Evolutionary conservation across 2,797 vertebrate species (phyloP), one percentile per base, ranked within the genome.

Genomic region (Aeoliscus strigatus): DNA sequence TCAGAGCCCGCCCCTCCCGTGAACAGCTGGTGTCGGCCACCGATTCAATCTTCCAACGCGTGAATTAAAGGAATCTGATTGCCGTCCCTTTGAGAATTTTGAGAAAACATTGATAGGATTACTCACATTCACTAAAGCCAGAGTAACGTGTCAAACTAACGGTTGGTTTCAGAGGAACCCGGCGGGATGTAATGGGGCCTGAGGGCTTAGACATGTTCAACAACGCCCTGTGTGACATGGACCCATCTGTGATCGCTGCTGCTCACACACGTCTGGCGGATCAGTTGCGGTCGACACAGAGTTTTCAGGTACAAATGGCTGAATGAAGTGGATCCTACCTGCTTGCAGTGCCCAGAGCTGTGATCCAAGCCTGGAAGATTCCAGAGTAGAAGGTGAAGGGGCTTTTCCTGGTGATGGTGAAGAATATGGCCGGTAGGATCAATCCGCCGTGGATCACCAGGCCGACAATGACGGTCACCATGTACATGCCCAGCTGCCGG

Each of bases 351-450:
- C 90, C 90, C 60, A 92, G 59, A 8, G 91, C 91, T 0, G 90
- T 92, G 77, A 92, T 89, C 90, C 90, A 92, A 2, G 91, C 91
- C 75, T 92, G 91, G 70, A 92, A 92, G 67, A 92, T 91, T 1
- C 90, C 91, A 0, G 76, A 73, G 72, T 88, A 92, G 71, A 92
- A 92, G 1, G 57, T 11, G 32, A 89, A 73, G 0, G 91, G 91
- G 68, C 84, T 92, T 69, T 90, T 90, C 39, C 88, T 79, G 36
- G 90, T 92, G 64, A 86, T 79, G 0, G 31, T 49, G 6, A 92
- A 91, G 73, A 81, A 92, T 51, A 92, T 91, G n/a, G 86, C 65
- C 0, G 90, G 90, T 4, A 92, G 80, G 42, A 92, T 84, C 28
- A 92, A 24, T 3, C 83, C 88, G 0, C 91, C 91, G 9, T 92